phyloP scores from a whole-genome alignment of 2,797 vertebrate species.

The Cynodonichthys magdalenae region DNA sequence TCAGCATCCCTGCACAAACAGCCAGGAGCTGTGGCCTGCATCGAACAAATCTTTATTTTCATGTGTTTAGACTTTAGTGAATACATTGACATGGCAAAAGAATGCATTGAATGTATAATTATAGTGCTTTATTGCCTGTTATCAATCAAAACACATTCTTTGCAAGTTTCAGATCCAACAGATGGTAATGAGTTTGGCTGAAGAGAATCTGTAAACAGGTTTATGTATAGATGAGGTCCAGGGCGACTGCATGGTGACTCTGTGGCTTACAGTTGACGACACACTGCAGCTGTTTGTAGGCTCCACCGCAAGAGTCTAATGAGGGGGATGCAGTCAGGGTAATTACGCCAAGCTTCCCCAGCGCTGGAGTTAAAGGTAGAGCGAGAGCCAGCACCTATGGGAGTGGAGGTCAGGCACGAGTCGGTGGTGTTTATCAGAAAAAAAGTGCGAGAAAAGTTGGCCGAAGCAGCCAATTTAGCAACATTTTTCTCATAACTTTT shows the following conservation, averaged over 20 bases:
- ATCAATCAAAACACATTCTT: not conserved
- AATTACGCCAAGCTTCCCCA: conserved; percentile 65
- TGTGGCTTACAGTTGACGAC: conserved; percentile 44
- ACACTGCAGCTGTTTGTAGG: conserved; percentile 67
- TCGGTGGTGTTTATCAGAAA: conserved; percentile 37
- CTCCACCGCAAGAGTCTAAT: conserved; percentile 72
- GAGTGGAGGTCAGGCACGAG: conserved; percentile 51
- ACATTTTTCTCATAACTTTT: conserved; percentile 22
- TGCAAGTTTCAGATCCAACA: not conserved
- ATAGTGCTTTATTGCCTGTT: too few species aligned
- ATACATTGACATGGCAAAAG: too few species aligned
- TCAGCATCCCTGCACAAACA: conserved; percentile 15
- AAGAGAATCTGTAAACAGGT: conserved; percentile 43
- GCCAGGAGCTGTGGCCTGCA: too few species aligned
- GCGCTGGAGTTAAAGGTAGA: conserved; percentile 43
- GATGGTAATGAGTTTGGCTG: conserved; percentile 6
- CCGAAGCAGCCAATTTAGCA: conserved; percentile 47
- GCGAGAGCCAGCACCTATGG: conserved; percentile 7
- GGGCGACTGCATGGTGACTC: conserved; percentile 19
- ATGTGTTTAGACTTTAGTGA: not conserved
- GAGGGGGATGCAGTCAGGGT: conserved; percentile 63
- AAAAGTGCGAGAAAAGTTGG: conserved; percentile 44
- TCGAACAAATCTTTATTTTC: not conserved
- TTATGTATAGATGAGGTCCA: conserved; percentile 40
- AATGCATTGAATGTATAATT: too few species aligned